A percentile compares a stretch with the other conserved stretches of the same genome.
These are phyloP conservation scores for Montifringilla adamsi DNA, from an alignment of 2,113 vertebrate species.

Conservation along the genomic window DNA sequence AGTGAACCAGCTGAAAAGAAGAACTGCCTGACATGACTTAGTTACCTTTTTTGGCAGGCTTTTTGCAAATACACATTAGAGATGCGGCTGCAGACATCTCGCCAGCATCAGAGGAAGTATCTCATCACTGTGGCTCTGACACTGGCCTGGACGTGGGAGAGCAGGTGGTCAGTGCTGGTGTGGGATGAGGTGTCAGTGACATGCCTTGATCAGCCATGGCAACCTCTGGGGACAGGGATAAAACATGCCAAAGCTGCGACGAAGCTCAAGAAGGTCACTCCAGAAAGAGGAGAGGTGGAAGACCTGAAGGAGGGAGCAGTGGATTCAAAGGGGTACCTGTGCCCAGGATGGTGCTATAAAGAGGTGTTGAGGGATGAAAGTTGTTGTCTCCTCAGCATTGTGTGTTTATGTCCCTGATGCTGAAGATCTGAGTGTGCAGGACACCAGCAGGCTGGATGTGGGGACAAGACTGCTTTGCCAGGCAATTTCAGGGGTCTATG, in stretches of 20 bases:
- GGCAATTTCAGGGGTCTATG: background rate
- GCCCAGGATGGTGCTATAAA: background rate
- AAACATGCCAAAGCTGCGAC: background rate
- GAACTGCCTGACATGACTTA: background rate
- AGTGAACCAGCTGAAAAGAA: background rate
- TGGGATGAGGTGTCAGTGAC: background rate
- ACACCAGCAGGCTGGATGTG: background rate
- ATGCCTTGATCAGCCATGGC: accelerated
- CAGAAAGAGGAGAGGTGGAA: background rate
- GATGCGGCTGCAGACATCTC: background rate
- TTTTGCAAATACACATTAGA: background rate
- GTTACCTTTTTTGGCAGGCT: background rate
- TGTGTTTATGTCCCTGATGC: background rate
- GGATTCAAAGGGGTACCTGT: background rate
- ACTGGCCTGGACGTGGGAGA: accelerated
- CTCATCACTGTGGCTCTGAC: background rate
- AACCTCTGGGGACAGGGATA: background rate
- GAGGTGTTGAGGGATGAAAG: background rate
- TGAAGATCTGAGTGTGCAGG: background rate
- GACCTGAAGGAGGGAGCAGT: background rate
- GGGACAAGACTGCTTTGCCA: background rate
- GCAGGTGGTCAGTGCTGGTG: background rate
- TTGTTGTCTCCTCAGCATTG: background rate
- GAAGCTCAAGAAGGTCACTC: background rate
- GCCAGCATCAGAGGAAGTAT: background rate